phyloP scores from a whole-genome alignment of 2,113 vertebrate genomes.

The Thunnus thynnus region DNA sequence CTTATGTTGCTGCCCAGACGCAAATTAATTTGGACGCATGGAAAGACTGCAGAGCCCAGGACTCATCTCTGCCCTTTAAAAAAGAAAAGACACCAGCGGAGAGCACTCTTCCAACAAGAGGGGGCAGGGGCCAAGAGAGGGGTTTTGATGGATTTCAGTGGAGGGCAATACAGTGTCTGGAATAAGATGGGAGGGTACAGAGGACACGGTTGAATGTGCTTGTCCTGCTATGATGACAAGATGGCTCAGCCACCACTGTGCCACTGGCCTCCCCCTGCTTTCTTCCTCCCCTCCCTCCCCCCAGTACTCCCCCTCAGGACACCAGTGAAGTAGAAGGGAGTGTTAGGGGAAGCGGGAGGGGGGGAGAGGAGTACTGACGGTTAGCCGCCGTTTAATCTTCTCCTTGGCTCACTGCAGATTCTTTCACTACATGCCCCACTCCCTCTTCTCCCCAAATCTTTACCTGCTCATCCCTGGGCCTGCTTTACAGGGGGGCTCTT shows the following conservation, averaged over 20 bases:
- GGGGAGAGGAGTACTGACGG: conserved; percentile 45
- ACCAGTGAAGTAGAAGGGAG: conserved; percentile 68
- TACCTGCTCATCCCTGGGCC: conserved; percentile 82
- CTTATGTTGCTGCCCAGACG: conserved; percentile 76
- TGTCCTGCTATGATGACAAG: conserved; percentile 86
- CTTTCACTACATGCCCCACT: conserved; percentile 77
- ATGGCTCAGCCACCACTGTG: conserved; percentile 80
- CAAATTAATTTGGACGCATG: conserved; percentile 85
- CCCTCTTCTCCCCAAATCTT: conserved; percentile 74
- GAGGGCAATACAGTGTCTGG: conserved; percentile 76
- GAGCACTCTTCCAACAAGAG: conserved; percentile 70
- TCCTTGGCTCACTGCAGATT: conserved; percentile 82
- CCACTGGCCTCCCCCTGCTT: conserved; percentile 60
- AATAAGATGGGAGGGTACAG: conserved; percentile 83
- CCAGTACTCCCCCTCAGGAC: conserved; percentile 64
- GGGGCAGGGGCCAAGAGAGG: conserved; percentile 48
- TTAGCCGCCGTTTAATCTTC: conserved; percentile 81
- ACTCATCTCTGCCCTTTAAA: conserved; percentile 80
- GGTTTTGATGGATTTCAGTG: conserved; percentile 74
- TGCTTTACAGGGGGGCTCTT: conserved; percentile 75
- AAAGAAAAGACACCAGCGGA: conserved; percentile 80
- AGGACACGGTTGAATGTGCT: conserved; percentile 84
- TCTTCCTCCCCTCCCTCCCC: conserved; percentile 33
- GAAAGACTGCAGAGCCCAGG: conserved; percentile 72
- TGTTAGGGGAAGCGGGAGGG: conserved; percentile 23